These are phyloP conservation scores for Campylorhamphus procurvoides DNA, from an alignment of 2,113 vertebrate species.

Conservation along the genomic window DNA sequence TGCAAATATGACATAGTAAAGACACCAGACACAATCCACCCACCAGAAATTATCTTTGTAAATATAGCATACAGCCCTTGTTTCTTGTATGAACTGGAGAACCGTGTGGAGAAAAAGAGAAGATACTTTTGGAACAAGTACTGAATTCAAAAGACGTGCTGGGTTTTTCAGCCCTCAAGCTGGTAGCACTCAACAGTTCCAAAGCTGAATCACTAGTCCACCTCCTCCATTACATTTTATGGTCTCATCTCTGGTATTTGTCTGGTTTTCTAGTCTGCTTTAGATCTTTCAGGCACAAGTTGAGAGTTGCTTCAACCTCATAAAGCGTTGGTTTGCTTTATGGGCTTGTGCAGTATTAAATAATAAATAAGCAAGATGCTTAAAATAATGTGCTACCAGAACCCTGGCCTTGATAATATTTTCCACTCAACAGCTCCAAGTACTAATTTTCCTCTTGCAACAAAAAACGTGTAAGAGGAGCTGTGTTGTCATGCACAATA, in stretches of 20 bases:
- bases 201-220: neutral
- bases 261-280: neutral
- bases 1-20: slow-evolving; percentile 25
- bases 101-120: neutral
- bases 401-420: neutral
- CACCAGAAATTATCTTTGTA: neutral
- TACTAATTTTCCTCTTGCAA: neutral
- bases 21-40: neutral
- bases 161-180: neutral
- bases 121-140: neutral
- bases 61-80: neutral
- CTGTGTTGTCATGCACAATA: neutral
- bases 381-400: neutral
- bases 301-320: neutral
- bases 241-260: neutral
- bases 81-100: neutral
- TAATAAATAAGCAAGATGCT: slow-evolving; percentile 21
- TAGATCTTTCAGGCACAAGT: neutral
- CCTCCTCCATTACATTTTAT: neutral
- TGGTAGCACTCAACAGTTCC: neutral
- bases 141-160: neutral
- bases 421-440: neutral
- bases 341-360: neutral
- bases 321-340: neutral
- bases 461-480: neutral